Percentiles rank a stretch among this genome's conserved stretches.
Conservation (phyloP, 2,888 invertebrate species). For the Oscheius sp. region DNA sequence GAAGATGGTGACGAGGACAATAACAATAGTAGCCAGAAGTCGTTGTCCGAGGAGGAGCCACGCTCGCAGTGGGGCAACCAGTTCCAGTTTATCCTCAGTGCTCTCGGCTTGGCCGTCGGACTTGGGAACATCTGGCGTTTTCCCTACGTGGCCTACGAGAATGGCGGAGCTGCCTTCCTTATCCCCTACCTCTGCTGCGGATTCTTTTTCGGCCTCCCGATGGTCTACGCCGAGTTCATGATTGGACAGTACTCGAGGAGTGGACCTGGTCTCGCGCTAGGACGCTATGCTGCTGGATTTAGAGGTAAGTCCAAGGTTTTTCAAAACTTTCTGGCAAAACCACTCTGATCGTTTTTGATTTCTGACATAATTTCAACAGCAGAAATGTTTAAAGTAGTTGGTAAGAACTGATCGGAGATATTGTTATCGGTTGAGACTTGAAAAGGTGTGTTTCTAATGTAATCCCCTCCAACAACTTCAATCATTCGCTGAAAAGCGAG, state of each 20-base stretch:
- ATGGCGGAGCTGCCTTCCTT: constrained; percentile 73
- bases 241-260: constrained; percentile 66
- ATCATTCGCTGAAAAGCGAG: too few species aligned
- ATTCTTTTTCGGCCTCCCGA: constrained; percentile 73
- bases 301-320: background rate
- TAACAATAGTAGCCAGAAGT: too few species aligned
- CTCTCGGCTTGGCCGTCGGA: constrained; percentile 67
- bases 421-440: too few species aligned
- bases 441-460: too few species aligned
- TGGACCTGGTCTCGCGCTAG: constrained; percentile 6
- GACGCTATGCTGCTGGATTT: constrained; percentile 29
- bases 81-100: constrained; percentile 65
- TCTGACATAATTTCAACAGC: too few species aligned
- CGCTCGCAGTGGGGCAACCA: constrained; percentile 43
- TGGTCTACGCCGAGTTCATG: constrained; percentile 72
- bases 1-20: too few species aligned
- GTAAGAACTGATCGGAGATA: too few species aligned
- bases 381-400: too few species aligned
- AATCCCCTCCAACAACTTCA: too few species aligned
- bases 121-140: constrained; percentile 68
- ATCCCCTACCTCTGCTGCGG: constrained; percentile 74
- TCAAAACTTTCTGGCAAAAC: background rate
- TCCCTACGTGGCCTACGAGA: constrained; percentile 54
- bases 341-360: too few species aligned
- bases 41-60: background rate